Conservation (phyloP, 2,113 vertebrate genomes). For the Perca fluviatilis region DNA sequence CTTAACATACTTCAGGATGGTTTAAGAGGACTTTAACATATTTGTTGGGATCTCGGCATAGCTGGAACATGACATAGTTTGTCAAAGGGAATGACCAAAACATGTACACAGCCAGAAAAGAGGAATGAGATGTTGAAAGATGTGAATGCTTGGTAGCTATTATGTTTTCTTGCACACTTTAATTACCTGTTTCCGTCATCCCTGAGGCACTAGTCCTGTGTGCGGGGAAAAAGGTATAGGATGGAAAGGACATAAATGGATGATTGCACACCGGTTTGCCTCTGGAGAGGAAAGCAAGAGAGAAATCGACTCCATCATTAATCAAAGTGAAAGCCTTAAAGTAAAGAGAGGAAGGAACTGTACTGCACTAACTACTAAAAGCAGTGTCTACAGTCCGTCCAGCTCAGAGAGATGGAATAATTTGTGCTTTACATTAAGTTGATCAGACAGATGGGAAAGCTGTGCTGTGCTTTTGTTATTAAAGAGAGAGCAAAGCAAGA, state of each 20-base stretch:
- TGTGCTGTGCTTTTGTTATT: constrained; percentile 38
- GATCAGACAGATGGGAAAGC: constrained; percentile 33
- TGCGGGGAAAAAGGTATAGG: neutral
- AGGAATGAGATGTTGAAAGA: constrained; percentile 49
- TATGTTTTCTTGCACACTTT: constrained; percentile 30
- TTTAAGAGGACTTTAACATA: constrained; percentile 20
- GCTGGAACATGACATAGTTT: constrained; percentile 31
- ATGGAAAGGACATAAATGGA: constrained; percentile 58
- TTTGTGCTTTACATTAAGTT: constrained; percentile 51
- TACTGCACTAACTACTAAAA: constrained; percentile 50
- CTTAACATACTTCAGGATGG: neutral
- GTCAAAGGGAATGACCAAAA: constrained; percentile 44
- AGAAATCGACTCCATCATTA: constrained; percentile 52
- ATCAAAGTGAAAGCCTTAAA: constrained; percentile 70
- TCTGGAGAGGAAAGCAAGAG: constrained; percentile 35
- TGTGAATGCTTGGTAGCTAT: constrained; percentile 1
- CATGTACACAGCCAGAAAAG: constrained; percentile 29
- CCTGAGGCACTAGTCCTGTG: constrained; percentile 40
- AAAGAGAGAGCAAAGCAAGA: constrained; percentile 32
- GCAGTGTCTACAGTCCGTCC: constrained; percentile 55
- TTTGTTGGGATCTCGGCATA: constrained; percentile 28
- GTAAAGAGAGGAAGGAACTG: constrained; percentile 43
- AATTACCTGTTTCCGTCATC: constrained; percentile 56
- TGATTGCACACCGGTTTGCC: constrained; percentile 44
- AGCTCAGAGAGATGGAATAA: constrained; percentile 47